Evolutionary conservation across 2,113 vertebrate genomes (phyloP).

Genomic region (Campylomormyrus tamandua): DNA sequence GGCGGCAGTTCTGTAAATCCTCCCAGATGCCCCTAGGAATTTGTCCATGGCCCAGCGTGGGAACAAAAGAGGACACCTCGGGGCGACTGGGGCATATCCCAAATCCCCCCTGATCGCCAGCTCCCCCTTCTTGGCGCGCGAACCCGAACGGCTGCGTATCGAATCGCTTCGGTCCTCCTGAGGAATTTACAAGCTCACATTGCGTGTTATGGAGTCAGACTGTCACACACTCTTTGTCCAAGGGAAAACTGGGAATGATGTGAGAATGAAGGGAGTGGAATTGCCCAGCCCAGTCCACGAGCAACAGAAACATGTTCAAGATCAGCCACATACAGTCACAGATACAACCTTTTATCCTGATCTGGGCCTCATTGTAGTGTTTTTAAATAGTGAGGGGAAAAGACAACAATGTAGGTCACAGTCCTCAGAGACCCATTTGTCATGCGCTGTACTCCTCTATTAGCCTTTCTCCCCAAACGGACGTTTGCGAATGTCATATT

Average conservation of each 20-base stretch:
- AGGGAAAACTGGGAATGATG: background rate
- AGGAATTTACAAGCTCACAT: constrained; percentile 28
- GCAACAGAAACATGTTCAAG: background rate
- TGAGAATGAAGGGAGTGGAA: background rate
- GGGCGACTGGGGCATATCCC: constrained; percentile 35
- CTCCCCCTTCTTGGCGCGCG: background rate
- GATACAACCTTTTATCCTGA: background rate
- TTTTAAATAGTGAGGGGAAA: too few relatives aligned
- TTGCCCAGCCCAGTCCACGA: background rate
- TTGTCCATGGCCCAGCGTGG: constrained; percentile 40
- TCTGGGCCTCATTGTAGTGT: background rate
- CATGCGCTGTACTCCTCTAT: background rate
- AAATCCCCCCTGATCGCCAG: background rate
- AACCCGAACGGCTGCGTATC: constrained; percentile 23
- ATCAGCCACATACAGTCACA: background rate
- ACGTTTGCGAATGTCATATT: constrained; percentile 34
- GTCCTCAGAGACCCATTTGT: background rate
- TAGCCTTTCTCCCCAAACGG: background rate
- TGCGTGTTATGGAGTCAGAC: constrained; percentile 28
- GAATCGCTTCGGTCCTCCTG: constrained; percentile 21
- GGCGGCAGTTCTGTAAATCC: constrained; percentile 40
- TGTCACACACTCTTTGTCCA: constrained; percentile 25
- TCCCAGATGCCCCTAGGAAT: constrained; percentile 50
- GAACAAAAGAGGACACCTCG: constrained; percentile 40
- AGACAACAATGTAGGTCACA: background rate